phyloP scores from a whole-genome alignment of 2,888 invertebrate genomes.

The Apamea monoglypha region DNA sequence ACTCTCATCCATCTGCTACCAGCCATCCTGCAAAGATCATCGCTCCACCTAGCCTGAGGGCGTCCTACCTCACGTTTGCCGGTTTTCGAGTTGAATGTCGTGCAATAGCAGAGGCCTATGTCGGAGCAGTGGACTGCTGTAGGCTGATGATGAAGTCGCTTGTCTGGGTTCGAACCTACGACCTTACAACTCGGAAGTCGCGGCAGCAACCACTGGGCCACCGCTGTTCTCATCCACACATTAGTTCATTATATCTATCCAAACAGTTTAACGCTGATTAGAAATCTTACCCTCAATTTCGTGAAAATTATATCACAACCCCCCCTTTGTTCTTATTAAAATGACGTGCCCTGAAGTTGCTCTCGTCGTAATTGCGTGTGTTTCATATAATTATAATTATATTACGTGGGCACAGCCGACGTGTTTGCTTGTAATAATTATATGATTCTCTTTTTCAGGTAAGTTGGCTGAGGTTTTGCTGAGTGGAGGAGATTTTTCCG shows the following conservation, averaged over 20 bases:
- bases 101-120: not conserved
- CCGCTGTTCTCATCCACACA: not conserved
- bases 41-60: no score
- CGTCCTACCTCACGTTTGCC: no score
- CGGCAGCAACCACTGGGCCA: no score
- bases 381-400: constrained; percentile 51
- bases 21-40: no score
- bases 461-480: constrained; percentile 32
- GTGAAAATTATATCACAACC: constrained; percentile 51
- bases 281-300: constrained; percentile 48
- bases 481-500: constrained; percentile 7
- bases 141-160: not conserved
- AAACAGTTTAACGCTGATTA: constrained; percentile 53
- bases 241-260: constrained; percentile 21
- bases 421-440: constrained; percentile 32
- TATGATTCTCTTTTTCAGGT: constrained; percentile 60
- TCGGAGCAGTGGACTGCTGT: not conserved
- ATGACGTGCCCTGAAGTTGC: constrained; percentile 33
- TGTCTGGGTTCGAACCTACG: not conserved
- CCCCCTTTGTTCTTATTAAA: constrained; percentile 57
- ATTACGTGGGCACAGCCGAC: constrained; percentile 26
- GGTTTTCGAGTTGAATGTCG: no score
- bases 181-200: no score
- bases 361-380: constrained; percentile 42
- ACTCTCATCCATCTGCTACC: no score